phyloP scores from a whole-genome alignment of 1,140 invertebrate species.

The Matsumurasca onukii region DNA sequence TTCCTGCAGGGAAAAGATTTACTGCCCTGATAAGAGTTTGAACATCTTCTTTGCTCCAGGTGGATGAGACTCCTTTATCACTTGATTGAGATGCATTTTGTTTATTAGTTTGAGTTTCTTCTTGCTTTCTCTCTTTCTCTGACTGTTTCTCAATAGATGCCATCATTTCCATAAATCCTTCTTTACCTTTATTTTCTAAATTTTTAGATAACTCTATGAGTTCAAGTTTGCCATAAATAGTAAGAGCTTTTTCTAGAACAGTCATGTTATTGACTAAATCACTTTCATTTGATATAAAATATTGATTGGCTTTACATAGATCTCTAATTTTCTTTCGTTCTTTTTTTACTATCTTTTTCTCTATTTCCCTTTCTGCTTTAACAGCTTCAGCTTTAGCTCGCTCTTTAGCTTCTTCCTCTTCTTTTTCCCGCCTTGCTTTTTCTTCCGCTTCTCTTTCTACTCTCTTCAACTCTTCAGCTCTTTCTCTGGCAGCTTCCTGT shows the following conservation, averaged over 20 bases:
- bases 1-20: slow-evolving; percentile 95
- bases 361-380: slow-evolving; percentile 82
- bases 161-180: slow-evolving; percentile 54
- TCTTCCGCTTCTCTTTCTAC: slow-evolving; percentile 66
- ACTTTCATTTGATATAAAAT: slow-evolving; percentile 72
- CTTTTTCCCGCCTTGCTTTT: slow-evolving; percentile 67
- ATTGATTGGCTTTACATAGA: slow-evolving; percentile 84
- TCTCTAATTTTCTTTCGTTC: slow-evolving; percentile 85
- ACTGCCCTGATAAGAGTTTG: slow-evolving; percentile 93
- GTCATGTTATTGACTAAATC: slow-evolving; percentile 83
- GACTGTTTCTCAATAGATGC: slow-evolving; percentile 68
- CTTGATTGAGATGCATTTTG: slow-evolving; percentile 47
- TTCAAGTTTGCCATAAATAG: slow-evolving; percentile 58
- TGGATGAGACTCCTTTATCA: slow-evolving; percentile 43
- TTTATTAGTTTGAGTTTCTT: slow-evolving; percentile 51
- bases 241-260: slow-evolving; percentile 87
- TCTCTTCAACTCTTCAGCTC: slow-evolving; percentile 79
- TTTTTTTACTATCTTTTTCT: slow-evolving; percentile 81
- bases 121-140: slow-evolving; percentile 68
- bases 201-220: slow-evolving; percentile 76
- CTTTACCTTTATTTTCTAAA: slow-evolving; percentile 62
- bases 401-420: slow-evolving; percentile 79
- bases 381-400: slow-evolving; percentile 75
- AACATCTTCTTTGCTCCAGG: slow-evolving; percentile 80
- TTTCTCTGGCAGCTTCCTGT: slow-evolving; percentile 82